Base-by-base conservation (phyloP, 2,888 invertebrate genomes). In the Ceriagrion tenellum region DNA sequence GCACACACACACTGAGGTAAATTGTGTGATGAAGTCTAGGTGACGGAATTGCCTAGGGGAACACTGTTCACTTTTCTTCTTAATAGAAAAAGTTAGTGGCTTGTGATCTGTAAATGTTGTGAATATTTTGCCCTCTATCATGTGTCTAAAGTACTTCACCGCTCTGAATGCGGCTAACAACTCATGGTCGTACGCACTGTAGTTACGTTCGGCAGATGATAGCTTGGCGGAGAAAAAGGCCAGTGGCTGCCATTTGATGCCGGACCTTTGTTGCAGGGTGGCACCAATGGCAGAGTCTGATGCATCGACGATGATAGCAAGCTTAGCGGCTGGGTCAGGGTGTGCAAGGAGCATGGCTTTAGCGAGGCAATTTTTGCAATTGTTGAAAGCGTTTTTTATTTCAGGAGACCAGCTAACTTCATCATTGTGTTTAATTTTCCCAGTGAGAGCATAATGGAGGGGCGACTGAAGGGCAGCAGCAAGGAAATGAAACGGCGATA, bases 171-270 rank as follows among this genome's bases (percentile, higher is more conserved):
- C 96, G 0, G 97, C 97, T 6, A 97, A 96, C 0, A 97, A 96
- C 96, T 97, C 97, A 4, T 97, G 81, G 95, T 97, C 97, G 95
- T 97, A 97, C 47, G 96, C 96, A 30, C 96, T 96, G 90, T 97
- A 97, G 12, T 96, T 96, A 20, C 69, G 95, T 95, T 97, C 95
- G n/a, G 56, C 56, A 56, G 56, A 16, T 12, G 56, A 56, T 16
- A 56, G 16, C 16, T 56, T 56, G 8, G 56, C n/a, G n/a, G n/a
- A n/a, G n/a, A n/a, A n/a, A n/a, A n/a, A n/a, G n/a, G n/a, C n/a
- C n/a, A n/a, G n/a, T n/a, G n/a, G n/a, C n/a, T n/a, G n/a, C n/a
- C n/a, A n/a, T n/a, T n/a, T n/a, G n/a, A n/a, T n/a, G n/a, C n/a
- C n/a, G n/a, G n/a, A n/a, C n/a, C n/a, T n/a, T n/a, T n/a, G n/a